phyloP scores from a whole-genome alignment of 2,797 vertebrate species.

The Amniataba percoides region DNA sequence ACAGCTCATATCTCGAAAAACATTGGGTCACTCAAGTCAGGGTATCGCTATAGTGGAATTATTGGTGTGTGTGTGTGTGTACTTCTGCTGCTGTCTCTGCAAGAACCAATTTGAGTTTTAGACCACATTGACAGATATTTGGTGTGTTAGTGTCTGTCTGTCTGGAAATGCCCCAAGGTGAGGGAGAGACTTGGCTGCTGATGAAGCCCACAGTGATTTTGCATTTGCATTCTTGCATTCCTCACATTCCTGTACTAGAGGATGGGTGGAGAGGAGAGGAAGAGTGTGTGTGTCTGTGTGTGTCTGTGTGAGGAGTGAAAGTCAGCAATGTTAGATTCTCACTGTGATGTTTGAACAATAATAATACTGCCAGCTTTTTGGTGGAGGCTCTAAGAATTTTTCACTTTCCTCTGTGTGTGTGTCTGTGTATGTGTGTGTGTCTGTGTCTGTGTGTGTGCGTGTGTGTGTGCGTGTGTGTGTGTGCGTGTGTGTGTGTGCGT shows the following conservation, averaged over 20 bases:
- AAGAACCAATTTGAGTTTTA: too few species aligned
- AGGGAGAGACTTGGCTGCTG: conserved; percentile 27
- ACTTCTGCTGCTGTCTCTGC: too few species aligned
- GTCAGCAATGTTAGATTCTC: conserved; percentile 34
- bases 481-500: conserved; percentile 30
- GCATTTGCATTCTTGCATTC: conserved; percentile 67
- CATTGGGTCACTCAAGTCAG: too few species aligned
- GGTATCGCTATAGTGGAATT: too few species aligned
- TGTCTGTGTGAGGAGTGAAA: conserved; percentile 9
- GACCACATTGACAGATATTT: too few species aligned
- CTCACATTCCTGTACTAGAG: conserved; percentile 69
- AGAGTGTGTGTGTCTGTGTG: conserved; percentile 38
- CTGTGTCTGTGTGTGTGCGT: not conserved
- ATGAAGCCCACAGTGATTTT: conserved; percentile 51
- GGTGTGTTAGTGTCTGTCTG: too few species aligned
- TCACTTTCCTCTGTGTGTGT: not conserved
- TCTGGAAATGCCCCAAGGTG: not conserved
- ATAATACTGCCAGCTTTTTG: conserved; percentile 26
- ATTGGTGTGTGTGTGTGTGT: not conserved
- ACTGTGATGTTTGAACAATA: conserved; percentile 37
- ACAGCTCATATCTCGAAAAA: too few species aligned
- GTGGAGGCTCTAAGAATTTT: not conserved
- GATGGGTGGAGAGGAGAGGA: conserved; percentile 60
- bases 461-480: conserved; percentile 26
- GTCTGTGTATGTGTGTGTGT: conserved; percentile 34